Evolutionary conservation across 2,797 vertebrate species (phyloP).

Genomic region (Phyllotis vaccarum): DNA sequence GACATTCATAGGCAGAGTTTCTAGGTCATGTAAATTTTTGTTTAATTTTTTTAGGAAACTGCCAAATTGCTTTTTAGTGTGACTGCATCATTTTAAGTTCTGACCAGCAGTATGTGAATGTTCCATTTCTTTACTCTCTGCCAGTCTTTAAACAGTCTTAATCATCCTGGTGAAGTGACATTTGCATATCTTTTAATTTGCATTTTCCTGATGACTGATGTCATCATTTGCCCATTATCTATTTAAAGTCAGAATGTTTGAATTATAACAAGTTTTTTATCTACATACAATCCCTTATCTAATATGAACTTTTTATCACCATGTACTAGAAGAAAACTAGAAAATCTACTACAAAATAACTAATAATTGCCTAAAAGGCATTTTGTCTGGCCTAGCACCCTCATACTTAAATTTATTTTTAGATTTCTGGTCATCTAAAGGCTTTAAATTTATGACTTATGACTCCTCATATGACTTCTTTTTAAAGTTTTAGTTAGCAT

Average conservation of each 20-base stretch:
- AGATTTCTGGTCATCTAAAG: not conserved
- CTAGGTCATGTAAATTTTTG: constrained; percentile 17
- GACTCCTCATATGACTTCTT: not conserved
- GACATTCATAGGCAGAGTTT: not conserved
- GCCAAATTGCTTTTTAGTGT: constrained; percentile 27
- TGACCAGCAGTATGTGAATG: not conserved
- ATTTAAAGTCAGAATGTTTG: not conserved
- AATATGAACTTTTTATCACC: not conserved
- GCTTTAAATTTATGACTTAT: not conserved
- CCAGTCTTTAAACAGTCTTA: not conserved
- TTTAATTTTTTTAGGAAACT: constrained; percentile 35
- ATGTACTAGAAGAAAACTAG: not conserved
- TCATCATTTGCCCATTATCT: not conserved
- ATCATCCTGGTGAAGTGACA: not conserved
- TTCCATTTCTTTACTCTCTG: not conserved
- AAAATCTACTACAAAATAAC: not conserved
- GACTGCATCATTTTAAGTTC: not conserved
- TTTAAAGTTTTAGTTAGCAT: not conserved
- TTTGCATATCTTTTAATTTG: constrained; percentile 1
- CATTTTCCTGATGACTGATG: not conserved
- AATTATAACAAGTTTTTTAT: not conserved
- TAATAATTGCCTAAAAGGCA: not conserved
- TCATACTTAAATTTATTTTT: constrained; percentile 21
- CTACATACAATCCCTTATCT: not conserved
- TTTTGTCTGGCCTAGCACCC: not conserved